Conservation (phyloP, 2,888 invertebrate genomes). For the Heliconius erato region DNA sequence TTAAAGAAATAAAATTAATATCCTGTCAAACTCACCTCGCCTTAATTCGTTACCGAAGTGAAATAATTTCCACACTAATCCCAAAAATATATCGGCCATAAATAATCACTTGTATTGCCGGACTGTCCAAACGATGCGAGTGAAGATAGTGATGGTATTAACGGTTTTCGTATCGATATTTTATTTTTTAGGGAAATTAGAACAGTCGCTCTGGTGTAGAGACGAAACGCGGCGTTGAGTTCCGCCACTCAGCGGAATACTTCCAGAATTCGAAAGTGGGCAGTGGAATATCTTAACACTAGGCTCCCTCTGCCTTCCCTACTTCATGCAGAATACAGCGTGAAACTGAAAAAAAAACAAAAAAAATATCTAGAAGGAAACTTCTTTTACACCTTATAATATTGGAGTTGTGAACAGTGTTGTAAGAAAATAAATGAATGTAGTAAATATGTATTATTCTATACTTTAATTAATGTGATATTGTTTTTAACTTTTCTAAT, state of each 20-base stretch:
- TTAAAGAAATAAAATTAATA: conserved; percentile 65
- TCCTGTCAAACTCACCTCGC: conserved; percentile 54
- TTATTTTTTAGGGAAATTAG: background rate
- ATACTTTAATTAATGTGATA: background rate
- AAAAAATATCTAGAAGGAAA: too few species aligned
- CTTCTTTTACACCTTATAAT: background rate
- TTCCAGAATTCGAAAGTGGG: too few species aligned
- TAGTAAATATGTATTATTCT: background rate
- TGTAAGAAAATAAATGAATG: background rate
- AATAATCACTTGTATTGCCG: conserved; percentile 76
- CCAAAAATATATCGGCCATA: conserved; percentile 81
- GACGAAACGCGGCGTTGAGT: too few species aligned
- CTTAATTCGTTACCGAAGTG: conserved; percentile 71
- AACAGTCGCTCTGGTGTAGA: too few species aligned
- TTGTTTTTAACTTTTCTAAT: background rate
- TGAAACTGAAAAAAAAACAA: too few species aligned
- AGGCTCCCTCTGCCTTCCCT: too few species aligned
- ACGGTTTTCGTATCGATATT: conserved; percentile 24
- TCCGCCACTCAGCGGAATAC: too few species aligned
- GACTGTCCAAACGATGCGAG: conserved; percentile 72
- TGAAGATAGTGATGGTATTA: conserved; percentile 45
- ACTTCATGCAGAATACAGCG: too few species aligned
- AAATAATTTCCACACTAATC: conserved; percentile 84
- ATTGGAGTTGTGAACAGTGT: background rate
- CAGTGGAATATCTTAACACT: too few species aligned